A percentile compares a stretch with the other conserved stretches of the same genome.
These are phyloP conservation scores for Calephelis virginiensis DNA, from an alignment of 1,140 invertebrate species.

Conservation along the genomic window DNA sequence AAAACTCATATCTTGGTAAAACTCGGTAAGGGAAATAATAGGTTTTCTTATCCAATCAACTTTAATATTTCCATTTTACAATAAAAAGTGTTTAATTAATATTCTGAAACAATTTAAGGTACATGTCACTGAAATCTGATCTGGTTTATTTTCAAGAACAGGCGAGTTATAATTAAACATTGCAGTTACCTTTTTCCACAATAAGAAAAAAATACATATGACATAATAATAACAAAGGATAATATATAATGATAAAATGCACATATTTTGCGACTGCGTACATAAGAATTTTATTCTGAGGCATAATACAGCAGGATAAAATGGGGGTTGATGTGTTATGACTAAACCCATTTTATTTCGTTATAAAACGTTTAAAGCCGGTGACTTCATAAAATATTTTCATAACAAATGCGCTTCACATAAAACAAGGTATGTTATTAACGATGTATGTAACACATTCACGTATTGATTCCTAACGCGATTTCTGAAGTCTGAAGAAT, in stretches of 20 bases:
- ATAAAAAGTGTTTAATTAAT: no score
- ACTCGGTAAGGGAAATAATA: no score
- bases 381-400: slow-evolving; percentile 49
- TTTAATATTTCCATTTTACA: no score
- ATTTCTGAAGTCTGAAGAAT: no score
- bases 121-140: no score
- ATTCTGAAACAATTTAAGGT: no score
- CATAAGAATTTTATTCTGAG: slow-evolving; percentile 13
- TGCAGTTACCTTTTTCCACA: no score
- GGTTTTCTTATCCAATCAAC: no score
- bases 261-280: slow-evolving; percentile 13
- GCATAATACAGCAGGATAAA: slow-evolving; percentile 2
- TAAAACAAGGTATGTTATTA: slow-evolving; percentile 40
- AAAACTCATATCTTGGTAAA: no score
- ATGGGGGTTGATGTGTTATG: slow-evolving; percentile 22
- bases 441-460: slow-evolving; percentile 22
- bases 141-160: no score
- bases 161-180: no score
- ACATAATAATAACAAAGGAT: not conserved
- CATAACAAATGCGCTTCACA: slow-evolving; percentile 49
- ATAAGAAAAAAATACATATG: no score
- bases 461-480: not conserved
- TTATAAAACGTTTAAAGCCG: slow-evolving; percentile 47
- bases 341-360: slow-evolving; percentile 31
- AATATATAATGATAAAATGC: not conserved